Evolutionary conservation across 2,888 invertebrate species (phyloP), one percentile per base, ranked within the genome.

Genomic region (Piscicola geometra): DNA sequence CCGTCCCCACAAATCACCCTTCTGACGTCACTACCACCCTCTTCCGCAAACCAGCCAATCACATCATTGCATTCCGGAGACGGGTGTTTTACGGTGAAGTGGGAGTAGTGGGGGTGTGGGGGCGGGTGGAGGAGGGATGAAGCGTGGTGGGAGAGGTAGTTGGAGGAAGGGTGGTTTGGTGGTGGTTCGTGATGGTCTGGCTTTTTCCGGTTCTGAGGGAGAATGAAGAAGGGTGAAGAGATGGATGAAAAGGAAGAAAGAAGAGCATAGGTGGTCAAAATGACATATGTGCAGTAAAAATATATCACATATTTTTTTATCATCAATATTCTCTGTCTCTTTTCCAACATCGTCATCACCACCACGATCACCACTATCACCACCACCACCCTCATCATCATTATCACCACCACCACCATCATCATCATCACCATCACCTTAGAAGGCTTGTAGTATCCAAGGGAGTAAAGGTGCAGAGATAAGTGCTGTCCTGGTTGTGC

Each of bases 1-100:
- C 21, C 60, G n/a, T 56, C 60, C 5, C 60, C 60, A 56, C 60
- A 56, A 25, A 56, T 56, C n/a, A 56, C 60, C 60, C n/a, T 56
- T 21, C 60, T 56, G 60, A 56, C 60, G 60, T 56, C 60, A 56
- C n/a, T 25, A 9, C n/a, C n/a, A n/a, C 5, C 21, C n/a, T 25
- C 60, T 3, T 15, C 60, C n/a, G 60, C 9, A 25, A 25, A 56
- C 60, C 60, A 56, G 12, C 60, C 60, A 56, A 56, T 25, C 21
- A 56, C n/a, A n/a, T 18, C 5, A 15, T 9, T 5, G 60, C 60
- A 56, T 56, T 56, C n/a, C 21, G 60, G 25, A n/a, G 9, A n/a
- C 15, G n/a, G n/a, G 25, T 18, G 60, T 9, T 9, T 18, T 9
- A n/a, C 3, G n/a, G n/a, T n/a, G 5, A 3, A 21, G 60, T 56